Conservation (phyloP, 2,888 invertebrate genomes). For the Eulithis prunata region DNA sequence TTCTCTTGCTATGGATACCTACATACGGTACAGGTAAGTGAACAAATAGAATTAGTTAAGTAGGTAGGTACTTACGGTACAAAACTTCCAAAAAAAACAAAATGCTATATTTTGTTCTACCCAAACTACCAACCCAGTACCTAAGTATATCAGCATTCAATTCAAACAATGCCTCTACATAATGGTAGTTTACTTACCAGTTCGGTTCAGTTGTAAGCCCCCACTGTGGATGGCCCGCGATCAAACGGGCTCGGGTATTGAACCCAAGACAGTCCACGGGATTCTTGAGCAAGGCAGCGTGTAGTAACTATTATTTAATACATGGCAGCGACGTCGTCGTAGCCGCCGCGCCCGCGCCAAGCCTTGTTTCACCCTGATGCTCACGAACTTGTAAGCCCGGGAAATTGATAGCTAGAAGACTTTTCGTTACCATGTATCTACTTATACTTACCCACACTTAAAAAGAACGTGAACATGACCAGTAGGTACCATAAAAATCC, state of each 20-base stretch:
- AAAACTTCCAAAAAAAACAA: no score
- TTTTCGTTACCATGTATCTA: no score
- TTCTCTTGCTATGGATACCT: neutral
- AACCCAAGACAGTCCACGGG: constrained; percentile 66
- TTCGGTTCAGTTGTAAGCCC: constrained; percentile 53
- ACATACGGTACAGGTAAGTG: no score
- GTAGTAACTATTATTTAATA: neutral
- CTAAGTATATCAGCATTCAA: neutral
- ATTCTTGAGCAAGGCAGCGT: constrained; percentile 47
- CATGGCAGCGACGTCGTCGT: neutral
- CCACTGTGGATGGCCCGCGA: constrained; percentile 61
- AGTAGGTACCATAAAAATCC: no score
- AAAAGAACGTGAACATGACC: no score
- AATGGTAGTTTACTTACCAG: constrained; percentile 49
- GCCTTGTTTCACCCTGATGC: constrained; percentile 47
- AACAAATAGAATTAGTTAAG: no score
- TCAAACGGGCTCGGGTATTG: constrained; percentile 74
- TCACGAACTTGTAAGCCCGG: constrained; percentile 58
- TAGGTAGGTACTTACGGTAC: no score
- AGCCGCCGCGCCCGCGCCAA: constrained; percentile 13
- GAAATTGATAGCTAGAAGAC: neutral
- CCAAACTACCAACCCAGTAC: neutral
- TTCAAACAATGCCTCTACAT: constrained; percentile 17
- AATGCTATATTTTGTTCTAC: neutral
- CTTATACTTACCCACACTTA: no score